Percentiles rank a stretch among this genome's conserved stretches.
phyloP scores from a whole-genome alignment of 1,140 invertebrate species.

The Pteromalus puparum region DNA sequence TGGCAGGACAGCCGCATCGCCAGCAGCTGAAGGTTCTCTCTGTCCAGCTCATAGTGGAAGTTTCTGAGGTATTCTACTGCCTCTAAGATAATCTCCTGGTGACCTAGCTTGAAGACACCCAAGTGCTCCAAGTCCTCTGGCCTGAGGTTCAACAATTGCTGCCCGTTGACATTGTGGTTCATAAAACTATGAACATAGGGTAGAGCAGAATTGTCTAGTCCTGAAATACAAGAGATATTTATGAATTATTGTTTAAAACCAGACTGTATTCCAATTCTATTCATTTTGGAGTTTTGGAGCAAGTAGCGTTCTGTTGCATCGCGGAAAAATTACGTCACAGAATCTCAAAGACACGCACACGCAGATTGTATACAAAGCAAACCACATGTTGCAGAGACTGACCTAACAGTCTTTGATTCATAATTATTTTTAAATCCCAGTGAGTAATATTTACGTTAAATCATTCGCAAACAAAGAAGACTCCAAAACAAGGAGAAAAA shows the following conservation, averaged over 20 bases:
- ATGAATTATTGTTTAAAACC: too few relatives aligned
- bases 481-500: too few relatives aligned
- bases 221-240: constrained; percentile 69
- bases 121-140: constrained; percentile 92
- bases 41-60: constrained; percentile 92
- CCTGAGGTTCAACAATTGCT: constrained; percentile 87
- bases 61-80: constrained; percentile 91
- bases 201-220: constrained; percentile 87
- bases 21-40: constrained; percentile 92
- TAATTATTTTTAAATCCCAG: too few relatives aligned
- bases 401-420: too few relatives aligned
- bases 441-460: too few relatives aligned
- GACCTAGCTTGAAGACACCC: constrained; percentile 89
- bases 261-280: too few relatives aligned
- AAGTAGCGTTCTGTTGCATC: neutral
- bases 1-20: constrained; percentile 90
- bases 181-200: constrained; percentile 89
- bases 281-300: neutral
- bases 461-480: too few relatives aligned
- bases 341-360: too few relatives aligned
- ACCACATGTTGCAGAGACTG: too few relatives aligned
- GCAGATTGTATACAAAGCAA: neutral
- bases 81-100: constrained; percentile 94
- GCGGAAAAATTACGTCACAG: neutral
- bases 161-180: constrained; percentile 87